Evolutionary conservation across 2,888 invertebrate species (phyloP).

Genomic region (Pegoplata infirma): DNA sequence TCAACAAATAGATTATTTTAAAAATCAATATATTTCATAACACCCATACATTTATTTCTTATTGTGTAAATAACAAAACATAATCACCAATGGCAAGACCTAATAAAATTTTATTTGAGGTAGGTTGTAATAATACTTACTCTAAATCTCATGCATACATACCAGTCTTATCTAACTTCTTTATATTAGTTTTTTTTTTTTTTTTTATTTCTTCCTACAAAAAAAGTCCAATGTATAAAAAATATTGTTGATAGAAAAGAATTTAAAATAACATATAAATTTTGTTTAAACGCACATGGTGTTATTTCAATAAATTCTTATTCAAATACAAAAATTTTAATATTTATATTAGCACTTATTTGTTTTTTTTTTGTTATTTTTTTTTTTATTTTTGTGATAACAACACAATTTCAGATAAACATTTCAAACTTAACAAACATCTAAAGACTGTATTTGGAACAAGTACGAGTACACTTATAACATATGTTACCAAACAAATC

Average conservation of each 20-base stretch:
- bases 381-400: constrained; percentile 8
- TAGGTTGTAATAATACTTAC: constrained; percentile 28
- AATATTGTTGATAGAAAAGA: no score
- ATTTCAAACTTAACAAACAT: constrained; percentile 13
- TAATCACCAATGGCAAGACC: no score
- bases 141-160: background rate
- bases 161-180: constrained; percentile 8
- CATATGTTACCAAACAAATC: constrained; percentile 18
- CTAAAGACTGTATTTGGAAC: background rate
- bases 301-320: constrained; percentile 2
- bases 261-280: no score
- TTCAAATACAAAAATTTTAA: constrained; percentile 3
- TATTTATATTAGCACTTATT: constrained; percentile 24
- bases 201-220: no score
- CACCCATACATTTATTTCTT: no score
- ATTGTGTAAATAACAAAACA: no score
- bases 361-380: no score
- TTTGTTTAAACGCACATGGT: constrained; percentile 1
- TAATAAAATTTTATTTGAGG: constrained; percentile 24
- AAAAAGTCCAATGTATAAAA: no score
- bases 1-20: no score
- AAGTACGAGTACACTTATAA: no score
- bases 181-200: background rate
- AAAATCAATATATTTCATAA: no score
- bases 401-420: constrained; percentile 19